Evolutionary conservation across 2,888 invertebrate genomes (phyloP), one percentile per base, ranked within the genome.

Genomic region (Hirudinaria manillensis): DNA sequence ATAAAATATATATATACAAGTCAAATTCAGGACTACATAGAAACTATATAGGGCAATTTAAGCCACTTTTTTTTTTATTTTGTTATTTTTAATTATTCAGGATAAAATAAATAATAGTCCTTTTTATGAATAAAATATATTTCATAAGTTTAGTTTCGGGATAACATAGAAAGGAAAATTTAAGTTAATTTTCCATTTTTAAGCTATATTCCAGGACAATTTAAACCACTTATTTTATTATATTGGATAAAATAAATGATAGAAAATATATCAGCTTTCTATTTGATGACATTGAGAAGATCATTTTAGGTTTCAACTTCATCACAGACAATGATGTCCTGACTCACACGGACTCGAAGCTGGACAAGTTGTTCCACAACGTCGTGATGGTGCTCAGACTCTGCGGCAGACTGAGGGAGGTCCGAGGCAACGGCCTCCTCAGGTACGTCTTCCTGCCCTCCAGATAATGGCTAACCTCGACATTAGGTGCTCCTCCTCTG

Each of bases 351-450:
- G 78, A 76, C 16, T 67, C 83, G 29, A 83, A 83, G 76, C 70
- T 82, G 53, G 84, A 84, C 79, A 81, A 78, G 55, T 77, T 78
- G 13, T 78, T 81, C 0, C 80, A 80, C 32, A 78, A 80, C 56
- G 77, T 83, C 19, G 51, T 83, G 56, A 83, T 83, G 1, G 82
- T 84, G 34, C 79, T 85, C n/a, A 77, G 85, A 32, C 84, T 85
- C 76, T 83, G 83, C 78, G 81, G 81, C 3, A 76, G 84, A 71
- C 77, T 84, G 21, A 81, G 80, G 75, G 84, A 85, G 77, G 81
- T 84, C 4, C 78, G 84, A 38, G 82, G 83, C 24, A 81, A 82
- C 16, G 80, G 81, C 51, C 75, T 82, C 4, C 80, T 81, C 1
- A 78, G 84, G 76, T 84, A 83, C 78, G 80, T 72, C 51, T 36